Conservation (phyloP, 2,797 vertebrate genomes). For the Rhincodon typus region DNA sequence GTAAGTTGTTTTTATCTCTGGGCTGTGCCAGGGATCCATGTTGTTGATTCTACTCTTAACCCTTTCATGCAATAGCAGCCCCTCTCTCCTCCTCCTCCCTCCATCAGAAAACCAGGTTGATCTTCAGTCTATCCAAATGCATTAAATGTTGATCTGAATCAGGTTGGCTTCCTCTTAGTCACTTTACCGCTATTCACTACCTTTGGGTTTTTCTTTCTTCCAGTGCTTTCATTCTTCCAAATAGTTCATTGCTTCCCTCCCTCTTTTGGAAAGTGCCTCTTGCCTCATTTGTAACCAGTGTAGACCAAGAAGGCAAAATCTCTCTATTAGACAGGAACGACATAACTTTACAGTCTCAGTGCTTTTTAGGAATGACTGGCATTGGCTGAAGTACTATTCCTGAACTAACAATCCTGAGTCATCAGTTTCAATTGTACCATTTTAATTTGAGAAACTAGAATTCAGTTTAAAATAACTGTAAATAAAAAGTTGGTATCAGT, state of each 20-base stretch:
- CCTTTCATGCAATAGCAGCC: too few relatives aligned
- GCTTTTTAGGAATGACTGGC: neutral
- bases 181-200: neutral
- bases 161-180: neutral
- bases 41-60: neutral
- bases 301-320: neutral
- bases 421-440: neutral
- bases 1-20: slow-evolving; percentile 42
- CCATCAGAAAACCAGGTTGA: too few relatives aligned
- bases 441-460: neutral
- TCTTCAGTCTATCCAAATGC: too few relatives aligned
- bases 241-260: neutral
- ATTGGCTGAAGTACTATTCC: neutral
- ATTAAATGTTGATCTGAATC: neutral
- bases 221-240: too few relatives aligned
- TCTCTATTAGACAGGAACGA: neutral
- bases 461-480: neutral
- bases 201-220: neutral
- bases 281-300: neutral
- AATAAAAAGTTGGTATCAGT: neutral
- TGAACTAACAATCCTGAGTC: neutral
- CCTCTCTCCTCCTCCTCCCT: too few relatives aligned
- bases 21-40: slow-evolving; percentile 39
- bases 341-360: neutral
- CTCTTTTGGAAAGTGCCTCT: neutral